Conservation (phyloP, 2,888 invertebrate genomes). For the Teleogryllus oceanicus region DNA sequence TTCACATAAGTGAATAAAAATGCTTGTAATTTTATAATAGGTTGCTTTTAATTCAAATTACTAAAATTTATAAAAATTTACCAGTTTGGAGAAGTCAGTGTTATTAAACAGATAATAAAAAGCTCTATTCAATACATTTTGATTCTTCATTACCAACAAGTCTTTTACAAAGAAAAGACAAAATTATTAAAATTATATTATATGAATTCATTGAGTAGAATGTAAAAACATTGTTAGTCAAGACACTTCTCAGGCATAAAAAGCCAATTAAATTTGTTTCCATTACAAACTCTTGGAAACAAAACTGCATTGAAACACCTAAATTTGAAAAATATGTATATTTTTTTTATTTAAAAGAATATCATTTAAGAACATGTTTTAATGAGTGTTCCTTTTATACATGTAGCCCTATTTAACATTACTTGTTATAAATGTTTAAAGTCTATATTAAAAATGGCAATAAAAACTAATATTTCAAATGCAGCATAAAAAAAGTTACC, state of each 20-base stretch:
- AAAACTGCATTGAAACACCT: slow-evolving; percentile 18
- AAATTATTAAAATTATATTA: background rate
- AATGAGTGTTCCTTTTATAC: slow-evolving; percentile 18
- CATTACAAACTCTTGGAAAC: slow-evolving; percentile 1
- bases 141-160: background rate
- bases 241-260: slow-evolving; percentile 18
- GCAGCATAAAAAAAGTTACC: background rate
- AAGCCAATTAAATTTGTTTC: slow-evolving; percentile 18
- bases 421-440: slow-evolving; percentile 18
- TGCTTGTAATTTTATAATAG: background rate
- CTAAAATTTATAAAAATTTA: too few species aligned
- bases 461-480: slow-evolving; percentile 18
- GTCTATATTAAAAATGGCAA: slow-evolving; percentile 18
- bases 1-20: slow-evolving; percentile 12
- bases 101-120: background rate
- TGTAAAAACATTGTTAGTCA: background rate
- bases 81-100: too few species aligned
- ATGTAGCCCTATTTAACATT: slow-evolving; percentile 11
- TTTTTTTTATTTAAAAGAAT: background rate
- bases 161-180: background rate
- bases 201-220: background rate
- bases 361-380: background rate
- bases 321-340: slow-evolving; percentile 18
- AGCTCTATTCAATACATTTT: background rate
- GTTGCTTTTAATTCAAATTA: too few species aligned